Percentiles rank a stretch among this genome's conserved stretches.
Conservation (phyloP, 2,888 invertebrate species). For the Morpho helenor region DNA sequence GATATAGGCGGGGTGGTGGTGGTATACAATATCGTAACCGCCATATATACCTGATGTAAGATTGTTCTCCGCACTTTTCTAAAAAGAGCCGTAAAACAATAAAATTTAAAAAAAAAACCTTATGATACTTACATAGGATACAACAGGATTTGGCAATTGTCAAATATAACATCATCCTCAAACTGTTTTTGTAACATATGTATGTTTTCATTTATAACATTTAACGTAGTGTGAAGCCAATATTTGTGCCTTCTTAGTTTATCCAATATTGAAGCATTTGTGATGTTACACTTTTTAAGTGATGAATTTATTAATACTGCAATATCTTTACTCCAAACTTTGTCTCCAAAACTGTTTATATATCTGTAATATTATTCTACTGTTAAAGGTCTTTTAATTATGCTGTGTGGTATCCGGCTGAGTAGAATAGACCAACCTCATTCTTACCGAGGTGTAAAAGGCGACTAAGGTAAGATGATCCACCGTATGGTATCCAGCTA, state of each 20-base stretch:
- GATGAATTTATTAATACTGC: slow-evolving; percentile 51
- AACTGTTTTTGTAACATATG: slow-evolving; percentile 77
- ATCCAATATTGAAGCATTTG: slow-evolving; percentile 33
- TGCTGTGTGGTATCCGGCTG: too few species aligned
- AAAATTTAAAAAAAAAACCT: too few species aligned
- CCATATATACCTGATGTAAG: too few species aligned
- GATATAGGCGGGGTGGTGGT: too few species aligned
- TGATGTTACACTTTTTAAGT: slow-evolving; percentile 29
- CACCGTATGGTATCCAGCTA: too few species aligned
- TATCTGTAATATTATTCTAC: slow-evolving; percentile 52
- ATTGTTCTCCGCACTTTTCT: too few species aligned
- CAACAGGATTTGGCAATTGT: slow-evolving; percentile 81
- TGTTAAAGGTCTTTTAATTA: too few species aligned
- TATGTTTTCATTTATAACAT: slow-evolving; percentile 79
- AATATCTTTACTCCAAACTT: slow-evolving; percentile 61
- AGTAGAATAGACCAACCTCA: too few species aligned
- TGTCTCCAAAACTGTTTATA: slow-evolving; percentile 77
- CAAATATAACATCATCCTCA: slow-evolving; percentile 70
- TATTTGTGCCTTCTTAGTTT: slow-evolving; percentile 80
- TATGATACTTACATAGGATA: slow-evolving; percentile 81
- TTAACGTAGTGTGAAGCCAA: slow-evolving; percentile 81
- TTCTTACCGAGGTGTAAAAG: too few species aligned
- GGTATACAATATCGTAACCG: too few species aligned
- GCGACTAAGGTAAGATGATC: too few species aligned
- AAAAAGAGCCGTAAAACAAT: too few species aligned